Evolutionary conservation across 2,797 vertebrate genomes (phyloP).

Genomic region (Cryptoprocta ferox): DNA sequence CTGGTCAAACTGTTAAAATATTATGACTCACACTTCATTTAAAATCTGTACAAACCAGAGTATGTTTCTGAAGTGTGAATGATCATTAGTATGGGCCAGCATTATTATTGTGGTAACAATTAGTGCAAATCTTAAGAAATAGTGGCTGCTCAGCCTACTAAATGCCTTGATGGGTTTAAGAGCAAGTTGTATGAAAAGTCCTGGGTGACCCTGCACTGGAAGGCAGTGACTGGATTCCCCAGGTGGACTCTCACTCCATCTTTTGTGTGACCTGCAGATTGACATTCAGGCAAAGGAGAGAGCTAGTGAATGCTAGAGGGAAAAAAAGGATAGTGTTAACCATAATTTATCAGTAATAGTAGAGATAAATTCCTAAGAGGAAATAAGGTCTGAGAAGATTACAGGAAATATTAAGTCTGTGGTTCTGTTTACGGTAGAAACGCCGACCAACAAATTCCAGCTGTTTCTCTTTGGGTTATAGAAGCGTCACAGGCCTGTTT

Average conservation of each 20-base stretch:
- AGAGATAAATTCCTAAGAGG: slow-evolving; percentile 73
- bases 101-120: slow-evolving; percentile 34
- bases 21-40: not conserved
- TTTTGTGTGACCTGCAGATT: slow-evolving; percentile 58
- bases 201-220: not conserved
- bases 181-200: not conserved
- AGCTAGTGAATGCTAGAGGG: slow-evolving; percentile 39
- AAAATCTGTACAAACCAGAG: not conserved
- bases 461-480: slow-evolving; percentile 76
- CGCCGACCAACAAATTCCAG: slow-evolving; percentile 74
- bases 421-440: slow-evolving; percentile 78
- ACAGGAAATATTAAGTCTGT: slow-evolving; percentile 80
- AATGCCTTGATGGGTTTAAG: not conserved
- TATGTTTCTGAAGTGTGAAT: not conserved
- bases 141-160: not conserved
- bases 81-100: not conserved
- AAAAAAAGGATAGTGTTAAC: slow-evolving; percentile 43
- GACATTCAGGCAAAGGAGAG: slow-evolving; percentile 33
- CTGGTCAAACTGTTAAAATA: not conserved
- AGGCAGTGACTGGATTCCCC: not conserved
- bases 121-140: not conserved
- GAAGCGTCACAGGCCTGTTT: slow-evolving; percentile 76
- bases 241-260: not conserved
- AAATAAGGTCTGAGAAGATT: slow-evolving; percentile 77
- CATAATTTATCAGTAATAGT: slow-evolving; percentile 70